Conservation (phyloP, 2,113 vertebrate genomes). For the Stictonetta naevosa region DNA sequence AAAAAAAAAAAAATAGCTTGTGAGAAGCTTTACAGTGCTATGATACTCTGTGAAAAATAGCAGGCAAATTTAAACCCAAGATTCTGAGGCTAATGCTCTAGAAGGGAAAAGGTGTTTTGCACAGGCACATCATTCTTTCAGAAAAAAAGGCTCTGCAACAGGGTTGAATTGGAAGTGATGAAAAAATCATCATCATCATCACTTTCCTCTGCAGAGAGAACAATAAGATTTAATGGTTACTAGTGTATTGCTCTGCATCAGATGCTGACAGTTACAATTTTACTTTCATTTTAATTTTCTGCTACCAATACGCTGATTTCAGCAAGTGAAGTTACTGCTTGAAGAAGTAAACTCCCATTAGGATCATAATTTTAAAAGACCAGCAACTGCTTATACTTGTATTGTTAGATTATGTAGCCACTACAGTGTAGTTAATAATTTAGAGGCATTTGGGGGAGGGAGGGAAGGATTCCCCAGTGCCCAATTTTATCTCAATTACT, state of each 20-base stretch:
- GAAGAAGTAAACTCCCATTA: slow-evolving; percentile 11
- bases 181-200: not conserved
- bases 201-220: not conserved
- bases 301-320: not conserved
- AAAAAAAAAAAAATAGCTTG: not conserved
- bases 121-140: not conserved
- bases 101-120: not conserved
- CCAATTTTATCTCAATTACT: not conserved
- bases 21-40: not conserved
- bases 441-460: not conserved
- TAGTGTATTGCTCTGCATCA: not conserved
- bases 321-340: not conserved
- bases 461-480: not conserved
- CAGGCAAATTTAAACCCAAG: not conserved
- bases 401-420: not conserved
- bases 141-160: not conserved
- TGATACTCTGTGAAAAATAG: not conserved
- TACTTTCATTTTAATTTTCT: slow-evolving; percentile 6
- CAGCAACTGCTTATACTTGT: not conserved
- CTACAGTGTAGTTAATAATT: not conserved
- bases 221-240: not conserved
- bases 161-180: not conserved
- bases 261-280: not conserved
- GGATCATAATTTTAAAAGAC: not conserved
- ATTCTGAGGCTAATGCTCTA: not conserved